phyloP scores from a whole-genome alignment of 2,888 invertebrate genomes.

The Hydrotaea diabolus region DNA sequence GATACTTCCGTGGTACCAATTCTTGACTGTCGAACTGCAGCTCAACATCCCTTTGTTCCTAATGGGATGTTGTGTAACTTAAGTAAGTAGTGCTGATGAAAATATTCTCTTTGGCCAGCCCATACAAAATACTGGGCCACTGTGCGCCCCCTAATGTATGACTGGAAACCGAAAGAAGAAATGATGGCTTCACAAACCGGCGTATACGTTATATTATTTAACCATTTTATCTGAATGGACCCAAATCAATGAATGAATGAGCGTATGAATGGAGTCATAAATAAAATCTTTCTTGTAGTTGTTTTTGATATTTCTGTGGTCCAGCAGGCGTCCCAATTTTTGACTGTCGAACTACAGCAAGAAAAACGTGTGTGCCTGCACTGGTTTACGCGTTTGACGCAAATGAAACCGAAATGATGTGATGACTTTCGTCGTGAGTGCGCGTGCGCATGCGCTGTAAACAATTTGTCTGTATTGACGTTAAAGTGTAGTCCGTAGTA shows the following conservation, averaged over 20 bases:
- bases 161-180: not conserved
- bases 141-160: too few species aligned
- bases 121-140: too few species aligned
- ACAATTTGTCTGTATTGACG: constrained; percentile 18
- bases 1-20: too few species aligned
- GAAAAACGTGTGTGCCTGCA: not conserved
- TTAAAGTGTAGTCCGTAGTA: not conserved
- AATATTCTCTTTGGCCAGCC: too few species aligned
- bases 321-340: not conserved
- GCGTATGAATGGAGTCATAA: constrained; percentile 15
- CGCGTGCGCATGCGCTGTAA: constrained; percentile 45
- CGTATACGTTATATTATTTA: constrained; percentile 63
- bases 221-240: constrained; percentile 22
- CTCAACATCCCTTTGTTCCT: too few species aligned
- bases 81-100: too few species aligned
- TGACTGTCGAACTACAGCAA: not conserved
- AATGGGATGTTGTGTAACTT: too few species aligned
- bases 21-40: too few species aligned
- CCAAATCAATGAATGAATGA: constrained; percentile 3
- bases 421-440: constrained; percentile 45
- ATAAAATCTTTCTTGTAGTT: constrained; percentile 11
- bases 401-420: constrained; percentile 52
- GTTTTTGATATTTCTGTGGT: not conserved
- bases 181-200: not conserved
- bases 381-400: not conserved